A percentile compares a stretch with the other conserved stretches of the same genome.
Evolutionary conservation across 2,888 invertebrate species (phyloP).

Genomic region (Cosmopolites sordidus): DNA sequence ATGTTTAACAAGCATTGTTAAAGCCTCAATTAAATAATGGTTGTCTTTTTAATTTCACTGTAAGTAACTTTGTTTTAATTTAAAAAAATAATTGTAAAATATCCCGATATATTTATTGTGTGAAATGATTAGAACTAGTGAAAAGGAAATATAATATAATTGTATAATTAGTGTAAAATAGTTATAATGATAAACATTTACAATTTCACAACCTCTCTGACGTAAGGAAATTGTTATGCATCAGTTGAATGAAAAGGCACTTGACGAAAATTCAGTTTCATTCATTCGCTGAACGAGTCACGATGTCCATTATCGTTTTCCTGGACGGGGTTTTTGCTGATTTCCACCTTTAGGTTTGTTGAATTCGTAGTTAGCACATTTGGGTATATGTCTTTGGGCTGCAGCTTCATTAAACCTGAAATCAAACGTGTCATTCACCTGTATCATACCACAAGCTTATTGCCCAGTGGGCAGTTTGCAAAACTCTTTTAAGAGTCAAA

Average conservation of each 20-base stretch:
- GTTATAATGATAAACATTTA: constrained; percentile 2
- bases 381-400: constrained; percentile 88
- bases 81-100: no score
- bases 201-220: constrained; percentile 16
- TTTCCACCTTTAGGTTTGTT: constrained; percentile 50
- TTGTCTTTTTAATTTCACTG: no score
- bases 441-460: no score
- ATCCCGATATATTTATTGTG: no score
- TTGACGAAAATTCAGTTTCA: constrained; percentile 2
- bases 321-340: constrained; percentile 11
- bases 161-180: not conserved
- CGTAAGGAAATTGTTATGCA: constrained; percentile 8
- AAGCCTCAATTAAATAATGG: no score
- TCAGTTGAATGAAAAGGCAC: constrained; percentile 14
- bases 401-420: constrained; percentile 74
- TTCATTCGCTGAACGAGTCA: not conserved
- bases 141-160: no score
- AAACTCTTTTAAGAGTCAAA: no score
- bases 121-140: no score
- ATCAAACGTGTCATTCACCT: constrained; percentile 9
- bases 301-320: constrained; percentile 14
- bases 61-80: no score
- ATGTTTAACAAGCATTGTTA: no score
- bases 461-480: no score
- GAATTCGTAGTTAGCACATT: constrained; percentile 78